These are phyloP conservation scores for Centropus unirufus DNA, from an alignment of 2,113 vertebrate genomes.

Conservation along the genomic window DNA sequence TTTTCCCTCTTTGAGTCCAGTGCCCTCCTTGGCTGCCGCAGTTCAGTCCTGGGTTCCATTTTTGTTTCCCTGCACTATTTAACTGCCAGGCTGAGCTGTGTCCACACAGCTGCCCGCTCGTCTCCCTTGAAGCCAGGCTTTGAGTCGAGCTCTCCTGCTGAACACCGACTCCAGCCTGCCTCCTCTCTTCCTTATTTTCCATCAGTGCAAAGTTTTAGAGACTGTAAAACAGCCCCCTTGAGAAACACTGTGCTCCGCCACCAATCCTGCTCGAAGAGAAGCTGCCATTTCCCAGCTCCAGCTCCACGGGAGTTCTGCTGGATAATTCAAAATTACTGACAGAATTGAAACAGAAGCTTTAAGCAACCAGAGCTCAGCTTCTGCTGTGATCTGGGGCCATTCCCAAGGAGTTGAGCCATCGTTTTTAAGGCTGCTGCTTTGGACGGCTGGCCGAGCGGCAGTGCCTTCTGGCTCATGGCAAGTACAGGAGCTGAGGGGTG, in stretches of 20 bases:
- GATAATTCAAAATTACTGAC: neutral
- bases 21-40: neutral
- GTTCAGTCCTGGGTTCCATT: neutral
- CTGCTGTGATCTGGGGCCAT: neutral
- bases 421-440: neutral
- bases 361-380: neutral
- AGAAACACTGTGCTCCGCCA: neutral
- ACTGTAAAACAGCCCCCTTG: neutral
- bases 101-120: neutral
- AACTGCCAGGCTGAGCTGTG: neutral
- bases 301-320: neutral
- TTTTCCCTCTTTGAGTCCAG: neutral
- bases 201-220: neutral
- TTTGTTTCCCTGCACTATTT: neutral
- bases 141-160: neutral
- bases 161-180: neutral
- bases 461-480: rapidly evolving
- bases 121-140: neutral
- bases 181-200: neutral
- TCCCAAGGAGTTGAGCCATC: neutral
- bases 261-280: neutral
- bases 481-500: neutral
- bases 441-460: neutral
- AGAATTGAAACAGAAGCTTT: neutral
- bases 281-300: neutral